Base-by-base conservation (phyloP, 1,140 invertebrate species). In the Drosophila varians region DNA sequence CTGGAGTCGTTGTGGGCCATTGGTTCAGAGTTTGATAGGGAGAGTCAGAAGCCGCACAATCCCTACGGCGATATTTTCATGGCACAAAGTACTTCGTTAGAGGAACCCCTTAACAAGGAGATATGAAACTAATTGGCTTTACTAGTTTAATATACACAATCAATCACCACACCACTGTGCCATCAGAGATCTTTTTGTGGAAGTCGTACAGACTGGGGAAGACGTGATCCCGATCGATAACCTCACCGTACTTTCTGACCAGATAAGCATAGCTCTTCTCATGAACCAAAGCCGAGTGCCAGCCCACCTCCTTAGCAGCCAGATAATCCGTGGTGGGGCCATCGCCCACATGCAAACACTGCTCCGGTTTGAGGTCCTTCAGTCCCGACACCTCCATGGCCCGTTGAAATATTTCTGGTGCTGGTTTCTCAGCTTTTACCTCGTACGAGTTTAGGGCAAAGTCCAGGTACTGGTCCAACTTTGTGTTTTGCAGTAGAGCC, bases 1-100 rank as follows among this genome's bases (percentile, higher is more conserved):
- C 92, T 99, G 55, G 98, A 99, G 92, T 95, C 95, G 5, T 91
- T 99, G 16, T 99, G 98, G 98, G 93, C 95, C 43, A 94, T 98
- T 31, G 97, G 97, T 6, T 90, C 93, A 1, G 92, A 97, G 84
- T 97, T 93, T 93, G 97, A 98, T 91, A 93, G 94, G 16, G 91
- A 95, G 77, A 93, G 87, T n/a, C 93, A 94, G 61, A 91, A 92
- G 66, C 91, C 92, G n/a, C 93, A 93, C 53, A 92, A 93, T 91
- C 91, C 93, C 23, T 66, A 88, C 9, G 77, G 74, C 12, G 71
- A 88, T 8, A 87, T 86, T 23, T 86, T 86, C 28, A 66, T 74
- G 47, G 80, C 78, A 1, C 55, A 60, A 38, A 8, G 42, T 1
- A 40, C 72, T 9, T 8, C 31, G 23, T 14, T 31, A 3, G 14